Evolutionary conservation across 2,888 invertebrate species (phyloP).

Genomic region (Temnothorax ravouxi): DNA sequence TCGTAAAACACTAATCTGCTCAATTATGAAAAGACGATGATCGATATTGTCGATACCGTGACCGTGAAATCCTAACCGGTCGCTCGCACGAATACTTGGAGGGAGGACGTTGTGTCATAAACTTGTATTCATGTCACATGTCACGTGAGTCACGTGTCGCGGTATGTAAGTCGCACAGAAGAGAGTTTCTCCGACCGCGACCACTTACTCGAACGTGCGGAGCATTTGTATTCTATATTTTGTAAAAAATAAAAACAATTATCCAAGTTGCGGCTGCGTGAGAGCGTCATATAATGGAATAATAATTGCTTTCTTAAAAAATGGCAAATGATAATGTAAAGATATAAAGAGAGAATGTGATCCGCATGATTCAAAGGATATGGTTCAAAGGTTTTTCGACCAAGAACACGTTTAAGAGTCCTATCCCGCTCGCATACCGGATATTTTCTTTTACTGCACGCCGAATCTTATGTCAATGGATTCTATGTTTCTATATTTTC

Average conservation of each 20-base stretch:
- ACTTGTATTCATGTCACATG: neutral
- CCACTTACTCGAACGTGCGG: too few relatives aligned
- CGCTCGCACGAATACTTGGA: neutral
- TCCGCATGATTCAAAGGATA: neutral
- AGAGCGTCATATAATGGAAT: neutral
- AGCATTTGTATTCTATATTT: neutral
- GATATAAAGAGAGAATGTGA: neutral
- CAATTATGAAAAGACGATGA: conserved; percentile 82
- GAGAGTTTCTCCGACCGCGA: neutral
- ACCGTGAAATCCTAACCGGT: conserved; percentile 9
- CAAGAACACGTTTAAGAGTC: neutral
- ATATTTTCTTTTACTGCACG: conserved; percentile 4
- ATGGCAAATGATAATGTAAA: too few relatives aligned
- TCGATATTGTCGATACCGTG: conserved; percentile 67
- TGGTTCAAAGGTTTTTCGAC: neutral
- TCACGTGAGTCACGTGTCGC: too few relatives aligned
- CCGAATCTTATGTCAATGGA: conserved; percentile 47
- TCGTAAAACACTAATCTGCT: conserved; percentile 85
- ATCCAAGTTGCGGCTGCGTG: neutral
- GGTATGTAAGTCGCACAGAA: too few relatives aligned
- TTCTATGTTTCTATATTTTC: neutral
- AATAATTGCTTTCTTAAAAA: neutral
- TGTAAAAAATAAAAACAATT: neutral
- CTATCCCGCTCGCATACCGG: neutral
- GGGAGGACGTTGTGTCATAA: too few relatives aligned